phyloP scores from a whole-genome alignment of 2,888 invertebrate genomes.

The Autographa gamma region DNA sequence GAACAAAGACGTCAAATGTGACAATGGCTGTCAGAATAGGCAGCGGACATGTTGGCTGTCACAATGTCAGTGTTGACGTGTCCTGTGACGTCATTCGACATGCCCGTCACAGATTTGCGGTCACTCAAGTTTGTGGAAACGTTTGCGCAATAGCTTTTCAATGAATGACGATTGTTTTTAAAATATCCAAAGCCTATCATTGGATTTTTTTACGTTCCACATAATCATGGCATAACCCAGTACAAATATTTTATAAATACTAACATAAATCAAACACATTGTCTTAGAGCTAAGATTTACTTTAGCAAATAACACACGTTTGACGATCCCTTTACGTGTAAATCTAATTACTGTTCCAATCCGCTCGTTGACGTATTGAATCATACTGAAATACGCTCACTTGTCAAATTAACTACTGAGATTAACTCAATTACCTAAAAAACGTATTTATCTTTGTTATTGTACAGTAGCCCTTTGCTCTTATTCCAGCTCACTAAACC shows the following conservation, averaged over 20 bases:
- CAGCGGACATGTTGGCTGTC: neutral
- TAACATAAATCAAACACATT: no score
- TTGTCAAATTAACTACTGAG: neutral
- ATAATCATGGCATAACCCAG: no score
- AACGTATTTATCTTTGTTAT: neutral
- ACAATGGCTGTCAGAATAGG: neutral
- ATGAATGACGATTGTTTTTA: neutral
- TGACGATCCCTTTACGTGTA: neutral
- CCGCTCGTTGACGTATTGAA: neutral
- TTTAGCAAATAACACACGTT: no score
- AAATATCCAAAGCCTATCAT: no score
- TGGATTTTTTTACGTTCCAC: no score
- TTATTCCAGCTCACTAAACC: neutral
- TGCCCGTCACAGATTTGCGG: neutral
- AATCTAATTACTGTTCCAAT: neutral
- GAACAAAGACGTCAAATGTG: constrained; percentile 3
- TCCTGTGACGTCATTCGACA: neutral
- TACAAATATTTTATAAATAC: no score
- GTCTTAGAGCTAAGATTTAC: no score
- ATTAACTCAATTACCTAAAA: neutral
- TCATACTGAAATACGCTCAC: neutral
- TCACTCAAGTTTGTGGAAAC: neutral
- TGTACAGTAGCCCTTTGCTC: neutral
- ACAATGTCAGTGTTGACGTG: neutral
- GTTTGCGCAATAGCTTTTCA: neutral